Conservation (phyloP, 1,140 invertebrate genomes). For the Teleopsis dalmanni region DNA sequence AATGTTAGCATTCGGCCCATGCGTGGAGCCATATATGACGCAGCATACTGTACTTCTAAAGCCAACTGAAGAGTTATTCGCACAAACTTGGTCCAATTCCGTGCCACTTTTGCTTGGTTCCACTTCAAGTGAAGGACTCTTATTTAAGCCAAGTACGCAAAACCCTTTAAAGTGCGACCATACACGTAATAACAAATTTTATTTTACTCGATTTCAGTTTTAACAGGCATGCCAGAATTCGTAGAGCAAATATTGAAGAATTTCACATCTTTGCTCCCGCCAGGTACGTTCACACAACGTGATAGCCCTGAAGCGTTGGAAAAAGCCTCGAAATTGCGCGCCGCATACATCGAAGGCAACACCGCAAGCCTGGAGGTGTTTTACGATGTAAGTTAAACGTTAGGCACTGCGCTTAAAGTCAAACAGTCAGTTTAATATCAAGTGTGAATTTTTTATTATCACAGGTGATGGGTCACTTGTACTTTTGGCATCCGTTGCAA, state of each 20-base stretch:
- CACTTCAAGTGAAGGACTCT: conserved; percentile 15
- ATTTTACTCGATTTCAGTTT: too few species aligned
- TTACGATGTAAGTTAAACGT: conserved; percentile 3
- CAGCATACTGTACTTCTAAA: conserved; percentile 8
- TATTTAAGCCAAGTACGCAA: conserved; percentile 8
- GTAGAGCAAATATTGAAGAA: too few species aligned
- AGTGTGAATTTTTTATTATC: conserved; percentile 1
- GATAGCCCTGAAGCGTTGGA: conserved; percentile 3
- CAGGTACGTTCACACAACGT: too few species aligned
- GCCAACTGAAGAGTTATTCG: conserved; percentile 2
- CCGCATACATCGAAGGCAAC: conserved; percentile 1
- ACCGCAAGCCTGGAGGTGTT: background rate
- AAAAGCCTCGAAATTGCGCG: conserved; percentile 5
- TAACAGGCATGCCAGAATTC: too few species aligned
- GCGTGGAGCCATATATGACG: conserved; percentile 6
- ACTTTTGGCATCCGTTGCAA: conserved; percentile 31
- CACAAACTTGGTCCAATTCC: conserved; percentile 17
- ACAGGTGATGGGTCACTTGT: conserved; percentile 18
- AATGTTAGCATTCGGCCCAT: conserved; percentile 4
- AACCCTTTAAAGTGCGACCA: too few species aligned
- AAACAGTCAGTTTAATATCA: background rate
- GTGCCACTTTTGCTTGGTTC: conserved; percentile 40
- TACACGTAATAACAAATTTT: too few species aligned
- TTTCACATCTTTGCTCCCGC: too few species aligned
- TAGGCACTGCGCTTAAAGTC: background rate